These are phyloP conservation scores for Zapornia atra DNA, from an alignment of 2,113 vertebrate genomes.

Conservation along the genomic window DNA sequence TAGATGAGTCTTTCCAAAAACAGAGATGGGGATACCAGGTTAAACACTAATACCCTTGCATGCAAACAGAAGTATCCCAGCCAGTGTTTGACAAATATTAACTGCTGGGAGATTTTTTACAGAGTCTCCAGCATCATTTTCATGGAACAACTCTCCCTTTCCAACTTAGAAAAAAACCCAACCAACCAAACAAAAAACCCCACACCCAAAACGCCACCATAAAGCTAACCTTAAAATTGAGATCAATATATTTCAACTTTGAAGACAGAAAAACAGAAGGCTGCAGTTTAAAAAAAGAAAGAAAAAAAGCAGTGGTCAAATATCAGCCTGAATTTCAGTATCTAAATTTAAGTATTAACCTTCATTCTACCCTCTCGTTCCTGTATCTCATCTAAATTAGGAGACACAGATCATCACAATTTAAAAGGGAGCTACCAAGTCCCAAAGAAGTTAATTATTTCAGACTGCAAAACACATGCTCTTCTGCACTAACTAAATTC, in stretches of 20 bases:
- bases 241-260: background rate
- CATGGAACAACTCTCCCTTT: background rate
- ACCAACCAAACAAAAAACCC: background rate
- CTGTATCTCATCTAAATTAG: slow-evolving; percentile 2
- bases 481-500: background rate
- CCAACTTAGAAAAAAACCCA: background rate
- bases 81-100: background rate
- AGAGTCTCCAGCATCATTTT: background rate
- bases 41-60: background rate
- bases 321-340: background rate
- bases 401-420: background rate
- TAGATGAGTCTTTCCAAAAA: background rate
- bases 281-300: background rate
- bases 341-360: slow-evolving; percentile 28
- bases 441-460: background rate
- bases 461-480: background rate
- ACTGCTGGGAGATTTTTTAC: background rate
- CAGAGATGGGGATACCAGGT: background rate
- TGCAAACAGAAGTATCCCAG: background rate
- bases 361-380: background rate
- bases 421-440: background rate
- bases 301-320: background rate
- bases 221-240: background rate
- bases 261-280: background rate
- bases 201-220: background rate